Base-by-base conservation (phyloP, 2,113 vertebrate genomes). In the Trogon surrucura region DNA sequence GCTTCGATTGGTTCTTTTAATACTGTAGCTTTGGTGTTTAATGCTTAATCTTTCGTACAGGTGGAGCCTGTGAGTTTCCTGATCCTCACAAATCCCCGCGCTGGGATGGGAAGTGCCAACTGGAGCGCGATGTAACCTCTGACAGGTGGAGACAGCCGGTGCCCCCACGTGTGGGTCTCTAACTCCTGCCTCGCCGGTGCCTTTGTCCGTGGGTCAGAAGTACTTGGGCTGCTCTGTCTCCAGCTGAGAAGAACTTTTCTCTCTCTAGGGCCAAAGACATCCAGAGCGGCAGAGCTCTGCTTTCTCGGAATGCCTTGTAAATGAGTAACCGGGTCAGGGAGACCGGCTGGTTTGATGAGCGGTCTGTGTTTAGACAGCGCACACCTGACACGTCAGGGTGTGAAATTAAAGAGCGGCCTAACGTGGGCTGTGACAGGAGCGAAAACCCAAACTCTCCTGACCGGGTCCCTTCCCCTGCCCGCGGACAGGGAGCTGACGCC, bases 361-460 rank as follows among this genome's bases (percentile, higher is more conserved):
- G 2, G 53, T 23, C 4, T 41, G 38, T 18, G 25, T 41, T 66
- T 10, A 3, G 10, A 2, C 6, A 16, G 4, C 0, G 4, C 2
- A 0, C 3, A 13, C 21, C 15, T 74, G 50, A 10, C 6, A 19
- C 15, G 10, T 6, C 6, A 4, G n/a, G 22, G 30, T 6, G 6
- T 53, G 34, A 14, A 26, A 8, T 75, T 13, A 29, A 66, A 47
- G 10, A 38, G 2, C 30, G 3, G 3, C 15, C 14, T 16, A 5
- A 7, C 0, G 4, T 13, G 56, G 25, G 10, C 16, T 54, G 78
- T 60, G n/a, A 10, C 27, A 25, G 72, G 70, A 41, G 85, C 10
- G 2, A 65, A 51, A 62, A 8, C 21, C 32, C 36, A 70, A 14
- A 17, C 36, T 41, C n/a, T 48, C 6, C 21, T 3, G 18, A 16